A percentile compares a stretch with the other conserved stretches of the same genome.
Evolutionary conservation across 64 coral and sea anemone genomes (phyloP).

Genomic region (Trachythela sp.): DNA sequence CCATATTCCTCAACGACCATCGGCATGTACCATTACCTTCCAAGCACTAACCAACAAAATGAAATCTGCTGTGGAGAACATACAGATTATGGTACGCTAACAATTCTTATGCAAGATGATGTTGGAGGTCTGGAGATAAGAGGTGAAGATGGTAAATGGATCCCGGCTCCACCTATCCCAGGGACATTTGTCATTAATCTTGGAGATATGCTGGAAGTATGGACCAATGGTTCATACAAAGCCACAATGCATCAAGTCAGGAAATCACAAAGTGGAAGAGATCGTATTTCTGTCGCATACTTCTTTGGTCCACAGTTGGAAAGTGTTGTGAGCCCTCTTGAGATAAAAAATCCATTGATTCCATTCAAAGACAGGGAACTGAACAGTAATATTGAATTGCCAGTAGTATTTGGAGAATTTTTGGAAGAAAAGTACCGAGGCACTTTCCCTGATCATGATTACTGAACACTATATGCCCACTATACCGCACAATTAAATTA

Average conservation of each 20-base stretch:
- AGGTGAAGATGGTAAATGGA: slow-evolving; percentile 46
- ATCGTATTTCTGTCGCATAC: not conserved
- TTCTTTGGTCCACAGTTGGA: not conserved
- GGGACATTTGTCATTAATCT: slow-evolving; percentile 59
- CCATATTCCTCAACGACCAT: slow-evolving; percentile 44
- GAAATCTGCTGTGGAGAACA: slow-evolving; percentile 50
- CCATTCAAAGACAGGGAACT: not conserved
- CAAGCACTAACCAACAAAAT: not conserved
- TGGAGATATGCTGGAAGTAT: slow-evolving; percentile 70
- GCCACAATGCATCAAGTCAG: slow-evolving; percentile 53
- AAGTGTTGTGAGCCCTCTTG: not conserved
- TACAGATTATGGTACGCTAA: slow-evolving; percentile 56
- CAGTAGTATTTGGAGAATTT: not conserved
- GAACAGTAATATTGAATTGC: not conserved
- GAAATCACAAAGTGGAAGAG: slow-evolving; percentile 16
- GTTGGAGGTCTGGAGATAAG: slow-evolving; percentile 52
- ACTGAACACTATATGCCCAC: too few relatives aligned
- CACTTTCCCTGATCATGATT: not conserved
- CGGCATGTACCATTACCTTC: slow-evolving; percentile 62
- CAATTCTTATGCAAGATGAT: slow-evolving; percentile 62
- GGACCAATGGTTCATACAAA: slow-evolving; percentile 64
- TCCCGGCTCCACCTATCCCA: slow-evolving; percentile 46
- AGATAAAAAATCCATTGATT: not conserved
- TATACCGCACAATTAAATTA: too few relatives aligned
- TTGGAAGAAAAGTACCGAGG: not conserved